Conservation (phyloP, 1,140 invertebrate genomes). For the Teleopsis dalmanni region DNA sequence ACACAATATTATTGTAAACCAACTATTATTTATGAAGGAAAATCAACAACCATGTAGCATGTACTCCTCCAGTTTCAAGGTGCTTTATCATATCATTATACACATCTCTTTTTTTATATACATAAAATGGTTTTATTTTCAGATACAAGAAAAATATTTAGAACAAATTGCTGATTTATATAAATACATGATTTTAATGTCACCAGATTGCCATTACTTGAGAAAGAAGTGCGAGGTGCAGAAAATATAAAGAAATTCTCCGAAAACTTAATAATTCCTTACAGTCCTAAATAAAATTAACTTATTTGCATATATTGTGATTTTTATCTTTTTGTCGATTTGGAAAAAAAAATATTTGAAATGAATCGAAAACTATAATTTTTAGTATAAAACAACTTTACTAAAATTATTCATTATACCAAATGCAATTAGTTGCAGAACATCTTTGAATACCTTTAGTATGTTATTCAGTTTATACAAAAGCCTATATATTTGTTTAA, state of each 20-base stretch:
- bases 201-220: constrained; percentile 85
- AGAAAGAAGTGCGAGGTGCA: constrained; percentile 89
- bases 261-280: constrained; percentile 76
- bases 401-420: no score
- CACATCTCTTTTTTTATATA: neutral
- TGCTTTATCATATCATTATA: constrained; percentile 37
- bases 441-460: no score
- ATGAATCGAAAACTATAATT: no score
- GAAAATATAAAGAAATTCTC: constrained; percentile 84
- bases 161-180: constrained; percentile 97
- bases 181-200: constrained; percentile 99
- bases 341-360: no score
- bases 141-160: constrained; percentile 87
- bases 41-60: constrained; percentile 67
- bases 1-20: constrained; percentile 92
- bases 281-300: constrained; percentile 47
- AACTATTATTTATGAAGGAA: constrained; percentile 60
- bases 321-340: no score
- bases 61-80: constrained; percentile 79
- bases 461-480: no score
- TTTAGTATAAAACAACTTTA: no score
- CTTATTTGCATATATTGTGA: no score
- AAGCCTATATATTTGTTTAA: no score
- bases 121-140: constrained; percentile 8
- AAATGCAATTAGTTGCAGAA: no score